Evolutionary conservation across 2,888 invertebrate species (phyloP).

Genomic region (Drosophila nigricruria): DNA sequence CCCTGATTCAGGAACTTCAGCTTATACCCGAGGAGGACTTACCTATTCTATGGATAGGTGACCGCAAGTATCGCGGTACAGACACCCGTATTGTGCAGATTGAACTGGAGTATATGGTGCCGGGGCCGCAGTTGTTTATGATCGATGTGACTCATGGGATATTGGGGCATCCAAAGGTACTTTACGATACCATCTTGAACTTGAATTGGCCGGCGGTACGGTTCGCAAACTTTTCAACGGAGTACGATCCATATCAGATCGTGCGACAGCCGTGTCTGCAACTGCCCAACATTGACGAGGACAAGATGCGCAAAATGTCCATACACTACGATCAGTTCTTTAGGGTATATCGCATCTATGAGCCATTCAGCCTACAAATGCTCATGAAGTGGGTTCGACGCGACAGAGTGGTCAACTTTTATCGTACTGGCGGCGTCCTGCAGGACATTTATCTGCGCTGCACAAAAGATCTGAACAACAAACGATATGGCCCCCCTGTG

Average conservation of each 20-base stretch:
- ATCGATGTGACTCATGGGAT: conserved; percentile 83
- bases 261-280: conserved; percentile 74
- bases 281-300: conserved; percentile 68
- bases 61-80: conserved; percentile 83
- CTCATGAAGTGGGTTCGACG: conserved; percentile 69
- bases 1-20: conserved; percentile 81
- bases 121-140: conserved; percentile 79
- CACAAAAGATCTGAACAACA: conserved; percentile 13
- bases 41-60: conserved; percentile 84
- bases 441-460: conserved; percentile 39
- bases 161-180: conserved; percentile 80
- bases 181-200: conserved; percentile 81
- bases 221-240: conserved; percentile 63
- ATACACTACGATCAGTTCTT: conserved; percentile 74
- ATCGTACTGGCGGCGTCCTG: conserved; percentile 19
- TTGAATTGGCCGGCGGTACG: conserved; percentile 80
- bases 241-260: conserved; percentile 83
- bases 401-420: conserved; percentile 13
- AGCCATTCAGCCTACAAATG: conserved; percentile 44
- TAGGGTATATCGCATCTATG: conserved; percentile 64
- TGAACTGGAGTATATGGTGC: conserved; percentile 82
- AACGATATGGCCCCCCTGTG: neutral
- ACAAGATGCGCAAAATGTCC: conserved; percentile 53
- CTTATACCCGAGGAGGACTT: conserved; percentile 70
- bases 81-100: conserved; percentile 79